Conservation (phyloP, 1,140 invertebrate genomes). For the Gryon sp. region DNA sequence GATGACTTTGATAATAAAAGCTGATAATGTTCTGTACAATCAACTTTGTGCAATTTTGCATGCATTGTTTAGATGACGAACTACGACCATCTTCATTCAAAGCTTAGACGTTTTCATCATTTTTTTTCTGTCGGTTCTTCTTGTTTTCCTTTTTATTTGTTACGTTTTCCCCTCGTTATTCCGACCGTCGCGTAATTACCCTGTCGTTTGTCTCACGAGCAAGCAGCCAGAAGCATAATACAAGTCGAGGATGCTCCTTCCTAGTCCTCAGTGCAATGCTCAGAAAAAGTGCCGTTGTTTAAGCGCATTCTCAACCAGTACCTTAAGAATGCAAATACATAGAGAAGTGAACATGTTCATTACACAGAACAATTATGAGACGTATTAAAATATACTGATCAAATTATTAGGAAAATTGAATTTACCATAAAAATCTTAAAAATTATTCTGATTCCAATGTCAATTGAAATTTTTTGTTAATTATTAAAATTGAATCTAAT, state of each 20-base stretch:
- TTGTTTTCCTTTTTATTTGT: slow-evolving; percentile 45
- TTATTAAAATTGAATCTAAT: no score
- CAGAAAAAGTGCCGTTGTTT: slow-evolving; percentile 40
- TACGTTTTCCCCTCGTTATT: slow-evolving; percentile 55
- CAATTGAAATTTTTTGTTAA: no score
- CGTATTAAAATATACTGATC: no score
- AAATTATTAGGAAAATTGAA: no score
- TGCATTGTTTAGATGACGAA: slow-evolving; percentile 12
- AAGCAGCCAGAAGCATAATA: slow-evolving; percentile 56
- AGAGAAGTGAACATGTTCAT: not conserved
- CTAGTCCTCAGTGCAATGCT: slow-evolving; percentile 5
- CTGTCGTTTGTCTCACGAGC: slow-evolving; percentile 65
- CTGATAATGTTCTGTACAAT: not conserved
- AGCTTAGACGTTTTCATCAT: slow-evolving; percentile 38
- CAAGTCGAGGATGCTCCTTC: slow-evolving; percentile 43
- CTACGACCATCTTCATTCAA: slow-evolving; percentile 27
- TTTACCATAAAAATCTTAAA: no score
- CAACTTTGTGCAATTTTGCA: slow-evolving; percentile 7
- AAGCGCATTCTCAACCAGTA: no score
- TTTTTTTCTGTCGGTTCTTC: slow-evolving; percentile 15
- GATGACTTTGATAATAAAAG: no score
- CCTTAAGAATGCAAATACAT: not conserved
- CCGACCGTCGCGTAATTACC: slow-evolving; percentile 66
- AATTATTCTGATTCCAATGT: no score
- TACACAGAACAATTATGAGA: no score